Evolutionary conservation across 2,888 invertebrate species (phyloP).

Genomic region (Melolontha melolontha): DNA sequence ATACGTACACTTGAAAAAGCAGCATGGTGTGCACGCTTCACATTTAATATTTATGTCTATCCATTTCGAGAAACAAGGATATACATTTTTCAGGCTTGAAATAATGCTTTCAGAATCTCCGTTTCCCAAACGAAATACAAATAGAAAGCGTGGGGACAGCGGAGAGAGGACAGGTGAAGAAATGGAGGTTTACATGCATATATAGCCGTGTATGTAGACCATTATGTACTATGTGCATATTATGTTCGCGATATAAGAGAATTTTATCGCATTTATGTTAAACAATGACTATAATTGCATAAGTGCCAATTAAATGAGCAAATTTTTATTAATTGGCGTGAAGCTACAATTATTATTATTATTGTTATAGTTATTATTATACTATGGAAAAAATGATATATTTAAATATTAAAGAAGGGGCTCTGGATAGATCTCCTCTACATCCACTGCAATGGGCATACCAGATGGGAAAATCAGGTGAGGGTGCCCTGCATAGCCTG

Average conservation of each 20-base stretch:
- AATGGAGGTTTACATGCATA: background rate
- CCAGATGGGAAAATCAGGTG: too few species aligned
- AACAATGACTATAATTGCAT: slow-evolving; percentile 15
- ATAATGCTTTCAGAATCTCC: slow-evolving; percentile 35
- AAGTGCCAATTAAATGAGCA: slow-evolving; percentile 13
- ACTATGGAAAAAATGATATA: too few species aligned
- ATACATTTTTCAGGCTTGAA: slow-evolving; percentile 38
- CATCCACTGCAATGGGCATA: too few species aligned
- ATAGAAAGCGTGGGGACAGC: slow-evolving; percentile 5
- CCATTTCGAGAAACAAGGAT: slow-evolving; percentile 33
- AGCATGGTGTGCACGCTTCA: slow-evolving; percentile 29
- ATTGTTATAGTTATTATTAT: too few species aligned
- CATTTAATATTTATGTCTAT: slow-evolving; percentile 39
- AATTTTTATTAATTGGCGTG: too few species aligned
- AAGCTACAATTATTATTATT: too few species aligned
- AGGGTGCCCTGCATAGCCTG: too few species aligned
- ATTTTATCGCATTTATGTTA: slow-evolving; percentile 9
- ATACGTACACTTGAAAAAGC: slow-evolving; percentile 35
- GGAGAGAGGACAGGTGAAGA: background rate
- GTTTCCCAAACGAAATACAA: slow-evolving; percentile 33
- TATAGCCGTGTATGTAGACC: slow-evolving; percentile 3
- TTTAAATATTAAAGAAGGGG: too few species aligned
- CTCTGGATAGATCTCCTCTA: too few species aligned
- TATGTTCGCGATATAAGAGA: slow-evolving; percentile 1
- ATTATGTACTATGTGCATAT: slow-evolving; percentile 14